phyloP scores from a whole-genome alignment of 2,888 invertebrate species.

The Callyntrura sp. region DNA sequence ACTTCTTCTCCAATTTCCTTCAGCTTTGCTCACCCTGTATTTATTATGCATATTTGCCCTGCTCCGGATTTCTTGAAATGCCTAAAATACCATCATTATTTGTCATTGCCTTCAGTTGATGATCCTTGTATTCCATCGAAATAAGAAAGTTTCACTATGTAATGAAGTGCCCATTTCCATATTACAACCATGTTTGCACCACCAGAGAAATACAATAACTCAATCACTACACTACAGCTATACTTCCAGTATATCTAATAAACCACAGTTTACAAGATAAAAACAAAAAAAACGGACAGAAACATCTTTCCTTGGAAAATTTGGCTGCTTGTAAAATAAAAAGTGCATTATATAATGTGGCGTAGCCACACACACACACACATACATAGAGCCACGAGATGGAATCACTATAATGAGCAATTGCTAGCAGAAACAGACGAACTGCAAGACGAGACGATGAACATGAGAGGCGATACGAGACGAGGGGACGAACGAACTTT shows the following conservation, averaged over 20 bases:
- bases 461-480: neutral
- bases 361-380: constrained; percentile 24
- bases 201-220: constrained; percentile 41
- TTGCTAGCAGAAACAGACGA: constrained; percentile 56
- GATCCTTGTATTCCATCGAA: neutral
- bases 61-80: neutral
- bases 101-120: neutral
- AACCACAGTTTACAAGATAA: constrained; percentile 22
- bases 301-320: constrained; percentile 24
- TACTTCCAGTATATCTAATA: neutral
- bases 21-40: no score
- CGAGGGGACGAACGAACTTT: constrained; percentile 47
- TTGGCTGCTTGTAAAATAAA: constrained; percentile 40
- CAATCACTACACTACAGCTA: constrained; percentile 33
- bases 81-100: neutral
- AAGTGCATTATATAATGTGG: constrained; percentile 39
- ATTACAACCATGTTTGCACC: constrained; percentile 22
- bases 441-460: constrained; percentile 23
- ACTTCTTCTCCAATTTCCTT: no score
- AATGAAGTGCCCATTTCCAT: constrained; percentile 37
- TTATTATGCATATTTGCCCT: no score
- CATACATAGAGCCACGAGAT: neutral
- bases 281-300: neutral
- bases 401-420: constrained; percentile 63
- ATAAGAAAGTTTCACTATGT: neutral